Evolutionary conservation across 2,888 invertebrate genomes (phyloP), one percentile per base, ranked within the genome.

Genomic region (Oasisia sp.): DNA sequence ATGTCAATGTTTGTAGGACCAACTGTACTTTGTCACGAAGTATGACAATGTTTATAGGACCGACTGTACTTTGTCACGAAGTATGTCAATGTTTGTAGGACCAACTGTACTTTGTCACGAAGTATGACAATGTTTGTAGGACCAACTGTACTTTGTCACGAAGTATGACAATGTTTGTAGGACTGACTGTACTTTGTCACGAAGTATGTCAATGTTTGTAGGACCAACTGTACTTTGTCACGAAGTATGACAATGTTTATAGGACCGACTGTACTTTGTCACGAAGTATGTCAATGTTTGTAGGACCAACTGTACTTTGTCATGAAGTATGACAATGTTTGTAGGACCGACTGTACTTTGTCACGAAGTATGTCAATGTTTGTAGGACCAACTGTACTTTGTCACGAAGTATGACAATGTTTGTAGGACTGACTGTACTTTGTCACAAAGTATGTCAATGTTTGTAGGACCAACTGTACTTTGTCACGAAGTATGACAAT

Each of bases 71-170:
- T 99, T 92, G 99, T 99, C 97, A 97, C 99, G 94, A 99, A 99
- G 99, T 99, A 99, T 97, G 99, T 99, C 97, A 58, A 99, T 99
- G 58, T 58, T 58, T 58, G 58, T 5, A 58, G 58, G 58, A 58
- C 58, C 19, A 14, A 19, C 12, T 58, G 58, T 58, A 58, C 58
- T 58, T 58, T 12, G 58, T 58, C 19, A 58, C 19, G 58, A 19
- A 58, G 58, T 27, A 58, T 11, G 58, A 19, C 19, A 58, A 58
- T 58, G 58, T 58, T 58, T 58, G 14, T 27, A 58, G 14, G 7
- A 27, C 58, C 45, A 12, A 19, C 14, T 58, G 58, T 58, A 58
- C 58, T 58, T 58, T 58, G 58, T 58, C 19, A 58, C 19, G 58
- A 19, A 58, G 58, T 27, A 58, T 11, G 58, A 19, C 19, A 58